A percentile compares a stretch with the other conserved stretches of the same genome.
Conservation (phyloP, 2,888 invertebrate species). For the Scrobipalpa costella region DNA sequence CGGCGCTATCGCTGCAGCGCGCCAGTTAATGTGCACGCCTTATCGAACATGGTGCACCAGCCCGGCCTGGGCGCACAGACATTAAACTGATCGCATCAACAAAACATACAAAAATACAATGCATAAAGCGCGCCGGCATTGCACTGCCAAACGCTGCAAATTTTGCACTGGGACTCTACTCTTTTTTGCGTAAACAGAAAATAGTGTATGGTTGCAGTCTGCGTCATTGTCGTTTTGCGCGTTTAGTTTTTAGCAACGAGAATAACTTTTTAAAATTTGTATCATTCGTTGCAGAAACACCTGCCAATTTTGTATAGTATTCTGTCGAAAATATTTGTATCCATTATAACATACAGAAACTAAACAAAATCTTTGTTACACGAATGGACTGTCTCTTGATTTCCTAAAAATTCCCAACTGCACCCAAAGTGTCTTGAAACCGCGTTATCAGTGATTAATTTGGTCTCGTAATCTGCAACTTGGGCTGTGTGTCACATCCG, state of each 20-base stretch:
- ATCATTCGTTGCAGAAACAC: neutral
- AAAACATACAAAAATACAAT: slow-evolving; percentile 54
- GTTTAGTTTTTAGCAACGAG: neutral
- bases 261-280: neutral
- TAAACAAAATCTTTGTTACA: neutral
- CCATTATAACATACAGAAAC: neutral
- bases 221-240: slow-evolving; percentile 6
- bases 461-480: slow-evolving; percentile 60
- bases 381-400: neutral
- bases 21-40: slow-evolving; percentile 76
- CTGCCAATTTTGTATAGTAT: neutral
- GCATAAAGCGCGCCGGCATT: slow-evolving; percentile 36
- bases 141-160: slow-evolving; percentile 27
- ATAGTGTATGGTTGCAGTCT: slow-evolving; percentile 13
- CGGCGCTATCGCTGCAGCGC: slow-evolving; percentile 74
- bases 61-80: slow-evolving; percentile 45
- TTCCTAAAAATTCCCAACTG: neutral
- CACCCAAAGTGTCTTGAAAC: slow-evolving; percentile 23
- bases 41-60: slow-evolving; percentile 64
- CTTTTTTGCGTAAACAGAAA: slow-evolving; percentile 11
- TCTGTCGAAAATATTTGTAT: neutral
- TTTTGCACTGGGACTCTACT: slow-evolving; percentile 11
- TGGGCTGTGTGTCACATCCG: slow-evolving; percentile 56
- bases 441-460: slow-evolving; percentile 65
- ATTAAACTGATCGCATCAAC: slow-evolving; percentile 60